Evolutionary conservation across 2,888 invertebrate genomes (phyloP), one percentile per base, ranked within the genome.

Genomic region (Ochlodes sylvanus): DNA sequence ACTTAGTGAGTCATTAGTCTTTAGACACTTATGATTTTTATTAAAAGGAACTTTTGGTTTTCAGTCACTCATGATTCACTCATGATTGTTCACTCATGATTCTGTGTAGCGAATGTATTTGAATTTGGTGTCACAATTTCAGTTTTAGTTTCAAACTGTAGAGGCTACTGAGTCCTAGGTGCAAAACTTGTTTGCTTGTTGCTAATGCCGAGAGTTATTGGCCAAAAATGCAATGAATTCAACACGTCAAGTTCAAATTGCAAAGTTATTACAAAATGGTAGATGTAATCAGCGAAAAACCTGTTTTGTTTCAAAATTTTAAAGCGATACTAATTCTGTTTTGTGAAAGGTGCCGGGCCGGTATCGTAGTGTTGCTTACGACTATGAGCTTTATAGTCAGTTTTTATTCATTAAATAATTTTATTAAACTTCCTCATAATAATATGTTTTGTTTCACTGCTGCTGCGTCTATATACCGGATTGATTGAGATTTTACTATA

Each of bases 61-160:
- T 55, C 17, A 61, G 44, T 34, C 50, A 34, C 3, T n/a, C 38
- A 32, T 61, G n/a, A n/a, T n/a, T n/a, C n/a, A n/a, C n/a, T n/a
- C n/a, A n/a, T n/a, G n/a, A 32, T 44, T 27, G 52, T 67, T 41
- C 34, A 42, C 19, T 61, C 7, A 50, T 14, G 50, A n/a, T 52
- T 19, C 61, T 62, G n/a, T 52, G 10, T 19, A 9, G 7, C 7
- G 10, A 21, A 19, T 14, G 12, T 12, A 19, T 34, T 34, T 50
- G 42, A 67, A 27, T 47, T 56, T 17, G 14, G 47, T 55, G 67
- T 67, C 67, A 61, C 52, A 61, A 56, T 61, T 67, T 67, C 67
- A 61, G 54, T 17, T 50, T 17, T 9, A 17, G 0, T 50, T 47
- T n/a, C 17, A 44, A 44, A 7, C 27, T 27, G 27, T 27, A 27